These are phyloP conservation scores for Platalea minor DNA, from an alignment of 2,797 vertebrate genomes.

Conservation along the genomic window DNA sequence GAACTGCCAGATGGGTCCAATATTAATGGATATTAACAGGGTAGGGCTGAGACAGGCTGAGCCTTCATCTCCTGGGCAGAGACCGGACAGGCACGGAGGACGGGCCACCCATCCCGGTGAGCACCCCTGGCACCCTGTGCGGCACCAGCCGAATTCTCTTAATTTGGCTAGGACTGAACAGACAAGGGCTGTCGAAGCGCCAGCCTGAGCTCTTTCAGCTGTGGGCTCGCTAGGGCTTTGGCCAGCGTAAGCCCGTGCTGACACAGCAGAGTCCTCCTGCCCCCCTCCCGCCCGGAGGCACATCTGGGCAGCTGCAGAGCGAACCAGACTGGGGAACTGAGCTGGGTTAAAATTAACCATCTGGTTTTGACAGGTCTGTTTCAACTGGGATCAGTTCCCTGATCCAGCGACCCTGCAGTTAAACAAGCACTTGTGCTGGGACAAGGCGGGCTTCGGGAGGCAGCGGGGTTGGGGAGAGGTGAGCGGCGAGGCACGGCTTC, in stretches of 20 bases:
- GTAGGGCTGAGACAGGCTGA: neutral
- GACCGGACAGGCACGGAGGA: fast-evolving
- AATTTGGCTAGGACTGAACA: fast-evolving
- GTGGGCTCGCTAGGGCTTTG: neutral
- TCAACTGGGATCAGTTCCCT: constrained; percentile 8
- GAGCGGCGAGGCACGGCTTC: neutral
- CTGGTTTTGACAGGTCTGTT: constrained; percentile 6
- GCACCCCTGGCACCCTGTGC: fast-evolving
- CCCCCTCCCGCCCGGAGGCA: fast-evolving
- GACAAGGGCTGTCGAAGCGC: fast-evolving
- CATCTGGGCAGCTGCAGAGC: constrained; percentile 41
- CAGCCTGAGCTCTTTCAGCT: neutral
- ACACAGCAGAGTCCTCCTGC: neutral
- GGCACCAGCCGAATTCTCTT: fast-evolving
- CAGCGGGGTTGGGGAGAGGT: neutral
- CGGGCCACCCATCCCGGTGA: fast-evolving
- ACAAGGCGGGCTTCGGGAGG: neutral
- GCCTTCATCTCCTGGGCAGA: neutral
- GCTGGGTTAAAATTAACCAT: constrained; percentile 44
- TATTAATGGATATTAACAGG: neutral
- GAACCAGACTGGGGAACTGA: neutral
- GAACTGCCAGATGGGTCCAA: neutral
- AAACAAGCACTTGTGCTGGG: neutral
- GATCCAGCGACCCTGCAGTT: neutral
- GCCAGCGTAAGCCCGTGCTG: neutral